phyloP scores from a whole-genome alignment of 2,113 vertebrate genomes.

The Podiceps cristatus region DNA sequence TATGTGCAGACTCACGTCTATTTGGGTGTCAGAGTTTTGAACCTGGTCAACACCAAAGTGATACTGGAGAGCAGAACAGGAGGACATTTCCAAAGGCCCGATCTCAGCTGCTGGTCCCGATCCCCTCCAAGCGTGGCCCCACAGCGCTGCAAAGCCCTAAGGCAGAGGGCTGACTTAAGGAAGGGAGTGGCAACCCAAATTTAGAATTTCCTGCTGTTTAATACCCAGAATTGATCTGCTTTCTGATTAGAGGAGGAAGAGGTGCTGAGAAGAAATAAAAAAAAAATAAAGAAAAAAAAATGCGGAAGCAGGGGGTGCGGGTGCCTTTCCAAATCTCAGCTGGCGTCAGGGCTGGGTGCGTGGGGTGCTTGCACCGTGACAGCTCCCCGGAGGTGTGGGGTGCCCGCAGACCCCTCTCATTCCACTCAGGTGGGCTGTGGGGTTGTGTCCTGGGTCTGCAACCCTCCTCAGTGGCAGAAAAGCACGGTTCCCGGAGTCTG shows the following conservation, averaged over 20 bases:
- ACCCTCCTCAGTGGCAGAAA: neutral
- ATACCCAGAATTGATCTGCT: conserved; percentile 46
- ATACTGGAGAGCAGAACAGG: neutral
- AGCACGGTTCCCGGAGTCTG: neutral
- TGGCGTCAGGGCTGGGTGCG: neutral
- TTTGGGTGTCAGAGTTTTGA: neutral
- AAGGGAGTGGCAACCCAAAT: conserved; percentile 60
- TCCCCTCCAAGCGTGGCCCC: neutral
- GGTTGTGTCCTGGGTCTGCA: neutral
- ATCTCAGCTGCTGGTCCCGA: neutral
- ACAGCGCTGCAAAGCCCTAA: neutral
- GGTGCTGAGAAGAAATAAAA: neutral
- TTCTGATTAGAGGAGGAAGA: conserved; percentile 60
- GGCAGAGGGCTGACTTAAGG: neutral
- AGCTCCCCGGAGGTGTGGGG: neutral
- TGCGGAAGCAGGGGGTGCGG: neutral
- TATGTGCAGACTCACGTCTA: accelerated
- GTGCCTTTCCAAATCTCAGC: neutral
- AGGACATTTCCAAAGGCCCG: neutral
- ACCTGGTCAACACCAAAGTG: neutral
- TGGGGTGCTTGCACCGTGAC: neutral
- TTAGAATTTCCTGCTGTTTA: conserved; percentile 66
- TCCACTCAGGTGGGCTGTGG: accelerated
- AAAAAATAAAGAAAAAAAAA: neutral
- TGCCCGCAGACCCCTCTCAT: neutral